Evolutionary conservation across 1,140 invertebrate genomes (phyloP).

Genomic region (Vanessa tameamea): DNA sequence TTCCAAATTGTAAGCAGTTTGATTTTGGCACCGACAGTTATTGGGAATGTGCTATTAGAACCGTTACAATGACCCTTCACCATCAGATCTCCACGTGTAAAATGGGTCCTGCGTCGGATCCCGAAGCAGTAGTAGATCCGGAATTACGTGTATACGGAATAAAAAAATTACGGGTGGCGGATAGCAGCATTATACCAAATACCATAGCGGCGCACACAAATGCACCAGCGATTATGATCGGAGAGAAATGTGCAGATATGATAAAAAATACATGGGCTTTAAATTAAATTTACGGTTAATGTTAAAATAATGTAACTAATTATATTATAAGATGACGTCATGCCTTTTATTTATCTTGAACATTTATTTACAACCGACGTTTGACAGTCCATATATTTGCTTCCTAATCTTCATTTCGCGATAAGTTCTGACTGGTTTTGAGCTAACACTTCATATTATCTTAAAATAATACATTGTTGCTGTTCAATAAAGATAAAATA

Average conservation of each 20-base stretch:
- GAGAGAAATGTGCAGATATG: conserved; percentile 91
- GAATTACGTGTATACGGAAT: conserved; percentile 86
- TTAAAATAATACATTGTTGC: neutral
- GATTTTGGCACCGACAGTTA: conserved; percentile 84
- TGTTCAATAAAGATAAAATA: neutral
- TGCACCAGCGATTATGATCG: conserved; percentile 91
- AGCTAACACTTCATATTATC: neutral
- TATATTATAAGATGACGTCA: neutral
- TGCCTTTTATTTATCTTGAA: neutral
- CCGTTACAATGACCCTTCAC: conserved; percentile 84
- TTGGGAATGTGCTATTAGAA: conserved; percentile 87
- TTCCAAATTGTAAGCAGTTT: conserved; percentile 82
- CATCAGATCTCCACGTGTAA: conserved; percentile 87
- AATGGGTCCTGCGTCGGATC: conserved; percentile 87
- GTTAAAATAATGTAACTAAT: neutral
- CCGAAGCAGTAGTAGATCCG: conserved; percentile 87
- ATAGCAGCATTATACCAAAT: conserved; percentile 88
- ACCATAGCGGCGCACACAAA: conserved; percentile 88
- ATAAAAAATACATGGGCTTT: conserved; percentile 82
- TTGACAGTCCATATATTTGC: neutral
- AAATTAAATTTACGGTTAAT: conserved; percentile 13
- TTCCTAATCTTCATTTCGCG: neutral
- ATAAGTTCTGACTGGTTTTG: neutral
- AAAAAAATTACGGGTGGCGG: conserved; percentile 86
- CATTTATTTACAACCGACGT: neutral